phyloP scores from a whole-genome alignment of 1,140 invertebrate species.

The Nixonia krombeini region DNA sequence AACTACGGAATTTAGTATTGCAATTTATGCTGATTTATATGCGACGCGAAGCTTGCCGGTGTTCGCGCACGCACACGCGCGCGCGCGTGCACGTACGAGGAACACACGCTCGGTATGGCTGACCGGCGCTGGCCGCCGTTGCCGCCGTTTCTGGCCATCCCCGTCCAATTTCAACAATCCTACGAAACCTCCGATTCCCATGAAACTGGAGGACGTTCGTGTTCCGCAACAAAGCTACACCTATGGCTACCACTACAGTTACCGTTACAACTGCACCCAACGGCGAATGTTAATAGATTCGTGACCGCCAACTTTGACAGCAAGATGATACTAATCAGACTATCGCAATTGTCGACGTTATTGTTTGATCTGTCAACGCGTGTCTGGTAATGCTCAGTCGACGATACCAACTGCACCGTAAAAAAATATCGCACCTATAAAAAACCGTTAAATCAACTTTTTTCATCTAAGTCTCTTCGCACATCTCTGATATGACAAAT shows the following conservation, averaged over 20 bases:
- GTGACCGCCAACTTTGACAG: not conserved
- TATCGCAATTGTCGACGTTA: no score
- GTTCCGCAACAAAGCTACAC: constrained; percentile 21
- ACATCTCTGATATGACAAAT: no score
- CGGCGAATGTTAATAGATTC: constrained; percentile 12
- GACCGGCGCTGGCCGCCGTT: constrained; percentile 15
- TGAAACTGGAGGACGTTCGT: constrained; percentile 18
- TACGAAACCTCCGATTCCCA: constrained; percentile 16
- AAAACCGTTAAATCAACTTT: no score
- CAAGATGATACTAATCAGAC: not conserved
- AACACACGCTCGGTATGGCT: constrained; percentile 17
- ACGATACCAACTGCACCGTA: no score
- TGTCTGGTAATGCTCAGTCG: no score
- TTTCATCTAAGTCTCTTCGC: no score
- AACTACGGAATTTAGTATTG: constrained; percentile 60
- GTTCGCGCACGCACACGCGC: constrained; percentile 22
- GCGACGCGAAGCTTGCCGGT: constrained; percentile 50
- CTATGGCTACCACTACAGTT: constrained; percentile 13
- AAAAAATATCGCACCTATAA: no score
- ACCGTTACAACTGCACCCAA: constrained; percentile 16
- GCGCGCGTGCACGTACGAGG: constrained; percentile 28
- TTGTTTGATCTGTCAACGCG: no score
- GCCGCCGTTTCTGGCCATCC: no score
- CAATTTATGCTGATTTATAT: constrained; percentile 70
- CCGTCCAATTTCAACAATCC: constrained; percentile 34